Conservation (phyloP, 2,797 vertebrate species). For the Anabacerthia variegaticeps region DNA sequence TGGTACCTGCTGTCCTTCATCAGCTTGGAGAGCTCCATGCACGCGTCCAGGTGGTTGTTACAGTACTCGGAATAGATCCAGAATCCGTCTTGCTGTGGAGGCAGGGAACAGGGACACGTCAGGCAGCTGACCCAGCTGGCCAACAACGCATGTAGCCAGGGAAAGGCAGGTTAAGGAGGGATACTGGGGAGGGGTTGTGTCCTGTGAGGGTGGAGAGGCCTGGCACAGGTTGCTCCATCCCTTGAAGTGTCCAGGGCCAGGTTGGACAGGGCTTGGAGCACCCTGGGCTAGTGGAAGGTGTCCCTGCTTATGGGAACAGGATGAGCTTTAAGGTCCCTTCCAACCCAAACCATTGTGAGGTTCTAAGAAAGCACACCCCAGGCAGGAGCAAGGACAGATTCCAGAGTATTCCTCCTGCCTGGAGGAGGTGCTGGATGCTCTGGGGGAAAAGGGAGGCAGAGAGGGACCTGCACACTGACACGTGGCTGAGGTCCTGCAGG, state of each 20-base stretch:
- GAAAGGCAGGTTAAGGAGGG: background rate
- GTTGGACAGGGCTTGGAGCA: background rate
- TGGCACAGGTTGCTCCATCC: background rate
- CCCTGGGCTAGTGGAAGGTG: rapidly evolving
- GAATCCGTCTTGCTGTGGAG: conserved; percentile 94
- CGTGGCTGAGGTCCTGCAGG: background rate
- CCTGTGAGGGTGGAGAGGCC: background rate
- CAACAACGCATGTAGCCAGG: rapidly evolving
- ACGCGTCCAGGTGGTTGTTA: conserved; percentile 97
- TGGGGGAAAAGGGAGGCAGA: background rate
- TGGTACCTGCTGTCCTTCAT: conserved; percentile 97
- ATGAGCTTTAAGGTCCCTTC: background rate
- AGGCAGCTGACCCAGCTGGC: background rate
- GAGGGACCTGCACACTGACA: background rate
- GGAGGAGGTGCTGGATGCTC: background rate
- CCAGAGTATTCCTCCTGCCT: background rate
- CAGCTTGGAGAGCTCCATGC: conserved; percentile 97
- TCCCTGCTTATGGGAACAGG: background rate
- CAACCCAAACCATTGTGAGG: background rate
- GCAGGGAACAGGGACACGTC: background rate
- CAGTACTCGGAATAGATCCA: conserved; percentile 99
- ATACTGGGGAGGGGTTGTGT: background rate
- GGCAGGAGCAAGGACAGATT: background rate
- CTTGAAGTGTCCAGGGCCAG: background rate
- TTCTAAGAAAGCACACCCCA: background rate